Evolutionary conservation across 2,888 invertebrate genomes (phyloP), one percentile per base, ranked within the genome.

Genomic region (Cosmia trapezina): DNA sequence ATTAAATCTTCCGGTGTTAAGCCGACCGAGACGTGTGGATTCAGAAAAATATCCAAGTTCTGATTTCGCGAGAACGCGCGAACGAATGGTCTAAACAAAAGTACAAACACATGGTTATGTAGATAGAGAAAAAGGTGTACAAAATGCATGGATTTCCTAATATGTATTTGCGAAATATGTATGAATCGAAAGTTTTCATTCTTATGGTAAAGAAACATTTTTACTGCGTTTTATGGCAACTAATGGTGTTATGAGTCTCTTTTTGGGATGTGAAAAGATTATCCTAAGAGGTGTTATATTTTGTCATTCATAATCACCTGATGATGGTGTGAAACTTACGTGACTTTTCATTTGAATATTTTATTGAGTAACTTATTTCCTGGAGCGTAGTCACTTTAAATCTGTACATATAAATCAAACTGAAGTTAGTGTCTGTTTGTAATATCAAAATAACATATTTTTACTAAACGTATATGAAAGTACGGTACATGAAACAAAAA

Each of bases 161-260:
- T 37, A 37, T 37, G 37, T 78, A 75, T 76, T 82, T 80, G 78
- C 71, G 19, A 74, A 77, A 76, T 79, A 53, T 60, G 57, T 57
- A 45, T 62, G 56, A 74, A 68, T 71, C 19, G 82, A 81, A 83
- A 86, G 81, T 78, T 78, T 79, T 71, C 51, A 70, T 73, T 62
- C 49, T 51, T 66, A 61, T 64, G 69, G 53, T 6, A 76, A 80
- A 60, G 37, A 72, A 54, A 59, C 51, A 37, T 59, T 62, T 74
- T 71, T 70, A 70, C 47, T 45, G n/a, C 14, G 12, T 28, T 75
- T 67, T 65, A 75, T 75, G 47, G 12, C 47, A 7, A 61, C 64
- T 61, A 80, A 80, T 65, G 68, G 51, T 47, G 54, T 56, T 80
- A 60, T 64, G 47, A 51, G 49, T 43, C 22, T 45, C 11, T 45